Evolutionary conservation across 2,888 invertebrate species (phyloP), one percentile per base, ranked within the genome.

Genomic region (Hanleya hanleyi): DNA sequence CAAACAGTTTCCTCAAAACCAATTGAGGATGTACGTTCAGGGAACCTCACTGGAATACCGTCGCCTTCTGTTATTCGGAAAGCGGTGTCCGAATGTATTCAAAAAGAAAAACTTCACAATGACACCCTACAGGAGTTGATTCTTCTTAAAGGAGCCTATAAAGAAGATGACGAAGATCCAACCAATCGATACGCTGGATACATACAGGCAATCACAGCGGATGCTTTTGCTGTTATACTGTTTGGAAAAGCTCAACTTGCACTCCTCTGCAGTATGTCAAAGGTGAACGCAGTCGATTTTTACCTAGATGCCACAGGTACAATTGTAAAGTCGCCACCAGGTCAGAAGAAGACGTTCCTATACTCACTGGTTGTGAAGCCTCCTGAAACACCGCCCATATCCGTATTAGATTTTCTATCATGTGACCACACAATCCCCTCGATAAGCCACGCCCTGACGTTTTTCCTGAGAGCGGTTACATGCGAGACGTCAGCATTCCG

Each of bases 261-360:
- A 32, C 37, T 29, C 18, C 9, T 64, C 12, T 18, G 18, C 9
- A 41, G 9, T 41, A 12, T 41, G 41, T 41, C 41, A 41, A 41
- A 41, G 41, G 9, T 9, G 7, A 33, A 33, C 9, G n/a, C 29
- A 33, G 9, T 33, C 9, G 65, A 64, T 29, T 64, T 64, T 9
- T 64, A 64, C 22, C 9, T 64, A 9, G 65, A 64, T 36, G 65
- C 65, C 15, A 64, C 65, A 33, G 65, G 65, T 32, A 64, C 65
- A 32, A 7, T 64, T 32, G 29, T 64, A 9, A 64, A 64, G 33
- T 64, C 65, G 9, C 29, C 29, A 22, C 33, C 65, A 7, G 32
- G 29, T 35, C 65, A 64, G 29, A 15, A 15, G 9, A 64, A 33
- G 32, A 9, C 65, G 7, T 64, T 22, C 32, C 18, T 64, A 9